Evolutionary conservation across 2,113 vertebrate genomes (phyloP).

Genomic region (Phalacrocorax carbo): DNA sequence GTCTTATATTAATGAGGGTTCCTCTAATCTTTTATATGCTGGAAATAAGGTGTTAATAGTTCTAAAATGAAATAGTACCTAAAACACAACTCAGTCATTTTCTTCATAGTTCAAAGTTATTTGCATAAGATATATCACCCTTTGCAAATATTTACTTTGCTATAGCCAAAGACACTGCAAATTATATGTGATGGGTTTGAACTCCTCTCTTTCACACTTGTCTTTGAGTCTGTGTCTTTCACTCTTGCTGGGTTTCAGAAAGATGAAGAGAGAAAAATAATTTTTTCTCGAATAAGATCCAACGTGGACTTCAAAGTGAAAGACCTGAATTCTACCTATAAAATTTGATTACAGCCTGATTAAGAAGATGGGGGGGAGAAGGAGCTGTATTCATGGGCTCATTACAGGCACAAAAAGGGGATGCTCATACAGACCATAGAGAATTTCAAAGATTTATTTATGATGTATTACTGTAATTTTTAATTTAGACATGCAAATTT

Average conservation of each 20-base stretch:
- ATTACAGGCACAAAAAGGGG: conserved; percentile 80
- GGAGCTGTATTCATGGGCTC: conserved; percentile 64
- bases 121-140: conserved; percentile 74
- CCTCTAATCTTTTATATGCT: conserved; percentile 71
- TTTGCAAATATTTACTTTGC: conserved; percentile 81
- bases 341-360: conserved; percentile 64
- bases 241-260: conserved; percentile 9
- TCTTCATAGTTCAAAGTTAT: conserved; percentile 76
- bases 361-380: conserved; percentile 31
- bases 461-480: conserved; percentile 93
- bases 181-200: conserved; percentile 61
- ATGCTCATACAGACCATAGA: conserved; percentile 77
- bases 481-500: conserved; percentile 94
- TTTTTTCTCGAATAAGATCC: conserved; percentile 18
- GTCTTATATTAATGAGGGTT: conserved; percentile 67
- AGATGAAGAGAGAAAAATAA: conserved; percentile 19
- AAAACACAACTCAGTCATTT: conserved; percentile 75
- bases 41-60: conserved; percentile 76
- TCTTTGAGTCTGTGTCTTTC: conserved; percentile 52
- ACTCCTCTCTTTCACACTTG: conserved; percentile 55
- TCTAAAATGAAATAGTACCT: conserved; percentile 77
- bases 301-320: conserved; percentile 40
- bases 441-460: conserved; percentile 88
- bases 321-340: conserved; percentile 55
- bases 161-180: conserved; percentile 61